phyloP scores from a whole-genome alignment of 1,140 invertebrate genomes.

The Nasonia giraulti region DNA sequence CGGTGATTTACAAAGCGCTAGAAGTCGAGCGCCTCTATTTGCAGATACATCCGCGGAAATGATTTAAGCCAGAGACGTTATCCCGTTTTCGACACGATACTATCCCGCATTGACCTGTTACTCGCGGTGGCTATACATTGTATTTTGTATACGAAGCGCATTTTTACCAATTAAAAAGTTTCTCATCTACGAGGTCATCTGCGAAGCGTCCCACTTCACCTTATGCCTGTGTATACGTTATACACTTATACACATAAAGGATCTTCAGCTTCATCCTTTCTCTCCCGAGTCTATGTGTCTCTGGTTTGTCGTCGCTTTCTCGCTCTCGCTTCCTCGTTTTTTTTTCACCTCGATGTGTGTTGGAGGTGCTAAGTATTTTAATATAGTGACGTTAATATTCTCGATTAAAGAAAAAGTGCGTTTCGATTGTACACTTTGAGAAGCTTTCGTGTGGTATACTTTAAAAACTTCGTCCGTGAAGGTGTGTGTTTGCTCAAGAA shows the following conservation, averaged over 20 bases:
- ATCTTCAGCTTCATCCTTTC: constrained; percentile 22
- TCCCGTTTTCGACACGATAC: too few species aligned
- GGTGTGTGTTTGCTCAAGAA: not conserved
- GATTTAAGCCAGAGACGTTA: too few species aligned
- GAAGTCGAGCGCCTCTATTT: too few species aligned
- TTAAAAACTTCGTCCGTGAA: too few species aligned
- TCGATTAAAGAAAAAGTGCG: not conserved
- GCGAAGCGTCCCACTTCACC: constrained; percentile 25
- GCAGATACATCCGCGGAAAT: too few species aligned
- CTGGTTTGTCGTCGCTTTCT: constrained; percentile 30
- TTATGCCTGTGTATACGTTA: too few species aligned
- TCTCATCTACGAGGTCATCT: constrained; percentile 36
- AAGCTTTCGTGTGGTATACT: too few species aligned
- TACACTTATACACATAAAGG: not conserved
- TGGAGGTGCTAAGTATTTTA: not conserved
- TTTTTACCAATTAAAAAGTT: constrained; percentile 15
- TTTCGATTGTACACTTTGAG: too few species aligned
- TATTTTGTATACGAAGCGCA: not conserved
- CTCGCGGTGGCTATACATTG: not conserved
- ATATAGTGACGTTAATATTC: not conserved
- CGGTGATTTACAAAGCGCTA: not conserved
- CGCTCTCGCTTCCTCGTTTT: constrained; percentile 43
- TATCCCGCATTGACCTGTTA: too few species aligned
- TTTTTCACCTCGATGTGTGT: constrained; percentile 1
- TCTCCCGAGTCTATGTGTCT: not conserved